phyloP scores from a whole-genome alignment of 2,888 invertebrate genomes.

The Dryomyza anilis region DNA sequence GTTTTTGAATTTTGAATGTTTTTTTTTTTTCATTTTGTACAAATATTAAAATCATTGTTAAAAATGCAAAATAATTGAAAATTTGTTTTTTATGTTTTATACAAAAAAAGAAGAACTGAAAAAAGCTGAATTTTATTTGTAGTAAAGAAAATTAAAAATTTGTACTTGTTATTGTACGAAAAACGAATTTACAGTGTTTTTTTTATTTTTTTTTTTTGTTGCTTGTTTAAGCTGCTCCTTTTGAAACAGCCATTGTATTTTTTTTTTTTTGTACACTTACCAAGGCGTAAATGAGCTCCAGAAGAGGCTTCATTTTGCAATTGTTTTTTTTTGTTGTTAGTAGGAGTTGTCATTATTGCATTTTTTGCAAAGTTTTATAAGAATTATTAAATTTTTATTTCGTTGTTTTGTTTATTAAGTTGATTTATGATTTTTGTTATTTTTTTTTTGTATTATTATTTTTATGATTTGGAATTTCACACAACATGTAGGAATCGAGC shows the following conservation, averaged over 20 bases:
- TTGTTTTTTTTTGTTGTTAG: constrained; percentile 23
- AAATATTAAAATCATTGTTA: background rate
- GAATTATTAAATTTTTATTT: constrained; percentile 35
- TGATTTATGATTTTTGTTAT: too few relatives aligned
- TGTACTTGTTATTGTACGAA: background rate
- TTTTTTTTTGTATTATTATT: constrained; percentile 27
- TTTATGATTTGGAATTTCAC: constrained; percentile 45
- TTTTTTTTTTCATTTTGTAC: background rate
- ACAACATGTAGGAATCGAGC: constrained; percentile 61
- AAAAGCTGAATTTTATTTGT: background rate
- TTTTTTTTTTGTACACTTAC: constrained; percentile 71
- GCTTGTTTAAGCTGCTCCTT: constrained; percentile 41
- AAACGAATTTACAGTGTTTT: background rate
- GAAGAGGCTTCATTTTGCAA: constrained; percentile 81
- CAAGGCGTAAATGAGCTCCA: constrained; percentile 98
- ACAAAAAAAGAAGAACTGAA: background rate
- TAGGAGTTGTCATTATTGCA: constrained; percentile 9
- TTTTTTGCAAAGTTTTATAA: constrained; percentile 35
- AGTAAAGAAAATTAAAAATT: background rate
- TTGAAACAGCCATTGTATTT: constrained; percentile 51
- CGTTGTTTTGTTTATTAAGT: too few relatives aligned
- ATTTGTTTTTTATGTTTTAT: background rate
- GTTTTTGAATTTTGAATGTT: too few relatives aligned
- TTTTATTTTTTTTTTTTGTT: constrained; percentile 18
- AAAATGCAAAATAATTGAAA: constrained; percentile 2